Evolutionary conservation across 2,888 invertebrate genomes (phyloP).

Genomic region (Galerucella calmariensis): DNA sequence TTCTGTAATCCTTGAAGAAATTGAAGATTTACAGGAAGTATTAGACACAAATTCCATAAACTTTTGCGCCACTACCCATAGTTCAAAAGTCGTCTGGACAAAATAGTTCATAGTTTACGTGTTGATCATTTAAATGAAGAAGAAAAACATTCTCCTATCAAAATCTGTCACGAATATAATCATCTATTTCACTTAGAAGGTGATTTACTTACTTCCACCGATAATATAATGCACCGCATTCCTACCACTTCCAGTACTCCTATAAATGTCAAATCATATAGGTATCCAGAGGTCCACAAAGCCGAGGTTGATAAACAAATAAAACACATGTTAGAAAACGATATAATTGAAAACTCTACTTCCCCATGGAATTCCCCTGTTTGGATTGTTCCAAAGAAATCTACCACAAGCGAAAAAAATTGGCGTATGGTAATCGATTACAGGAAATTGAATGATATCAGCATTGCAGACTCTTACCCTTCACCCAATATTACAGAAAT

Average conservation of each 20-base stretch:
- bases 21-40: background rate
- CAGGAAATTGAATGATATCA: slow-evolving; percentile 58
- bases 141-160: slow-evolving; percentile 47
- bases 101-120: slow-evolving; percentile 33
- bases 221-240: slow-evolving; percentile 48
- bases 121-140: slow-evolving; percentile 50
- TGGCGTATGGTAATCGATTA: slow-evolving; percentile 15
- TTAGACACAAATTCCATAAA: background rate
- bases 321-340: slow-evolving; percentile 45
- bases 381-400: slow-evolving; percentile 44
- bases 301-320: slow-evolving; percentile 53
- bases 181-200: slow-evolving; percentile 50
- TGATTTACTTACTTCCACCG: slow-evolving; percentile 47
- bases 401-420: slow-evolving; percentile 27
- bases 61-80: background rate
- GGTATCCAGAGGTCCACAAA: slow-evolving; percentile 53
- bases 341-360: slow-evolving; percentile 49
- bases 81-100: background rate
- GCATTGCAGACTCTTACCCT: slow-evolving; percentile 57
- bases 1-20: background rate
- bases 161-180: slow-evolving; percentile 49
- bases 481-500: slow-evolving; percentile 59
- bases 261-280: slow-evolving; percentile 50
- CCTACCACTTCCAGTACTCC: slow-evolving; percentile 44
- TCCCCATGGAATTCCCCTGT: slow-evolving; percentile 50